Evolutionary conservation across 2,888 invertebrate genomes (phyloP), one percentile per base, ranked within the genome.

Genomic region (Lochmaea crataegi): DNA sequence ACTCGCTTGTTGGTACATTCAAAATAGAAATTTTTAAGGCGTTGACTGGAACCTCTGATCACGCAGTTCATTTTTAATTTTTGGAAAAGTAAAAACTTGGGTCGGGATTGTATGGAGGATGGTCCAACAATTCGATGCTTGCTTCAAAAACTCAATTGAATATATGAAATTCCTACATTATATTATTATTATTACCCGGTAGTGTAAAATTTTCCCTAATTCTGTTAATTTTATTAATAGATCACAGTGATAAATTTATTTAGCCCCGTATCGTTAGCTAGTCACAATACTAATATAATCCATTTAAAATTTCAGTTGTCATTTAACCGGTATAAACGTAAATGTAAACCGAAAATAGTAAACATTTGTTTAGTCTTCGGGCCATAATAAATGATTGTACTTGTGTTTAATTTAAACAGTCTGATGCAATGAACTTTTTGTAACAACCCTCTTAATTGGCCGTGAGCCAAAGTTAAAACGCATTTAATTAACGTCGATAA

Each of bases 381-480:
- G 51, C 42, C 16, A 56, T 64, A 68, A 69, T 63, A 53, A 63
- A 63, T 63, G 63, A 69, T 64, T 51, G 69, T 22, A 61, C 58
- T 48, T 53, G 41, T 60, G 56, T 38, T 53, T 64, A 61, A 69
- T 69, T 56, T 65, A 58, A 71, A 71, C 48, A n/a, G 64, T 11
- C 22, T 9, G 32, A 48, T 41, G 22, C 41, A 58, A 48, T 11
- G 22, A 51, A 53, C 45, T 65, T 71, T 18, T 68, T 42, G 32
- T 56, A 61, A 53, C 71, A 65, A 64, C 18, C 51, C 48, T 71
- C 38, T 67, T 73, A 68, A 73, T 71, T 75, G 72, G 72, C 75
- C 51, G 68, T 38, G 61, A 51, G 72, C 75, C 72, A 68, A 72
- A 53, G 48, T 61, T 69, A 67, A 70, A 74, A 72, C 73, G 63